These are phyloP conservation scores for Geococcyx californianus DNA, from an alignment of 2,113 vertebrate genomes.

Conservation along the genomic window DNA sequence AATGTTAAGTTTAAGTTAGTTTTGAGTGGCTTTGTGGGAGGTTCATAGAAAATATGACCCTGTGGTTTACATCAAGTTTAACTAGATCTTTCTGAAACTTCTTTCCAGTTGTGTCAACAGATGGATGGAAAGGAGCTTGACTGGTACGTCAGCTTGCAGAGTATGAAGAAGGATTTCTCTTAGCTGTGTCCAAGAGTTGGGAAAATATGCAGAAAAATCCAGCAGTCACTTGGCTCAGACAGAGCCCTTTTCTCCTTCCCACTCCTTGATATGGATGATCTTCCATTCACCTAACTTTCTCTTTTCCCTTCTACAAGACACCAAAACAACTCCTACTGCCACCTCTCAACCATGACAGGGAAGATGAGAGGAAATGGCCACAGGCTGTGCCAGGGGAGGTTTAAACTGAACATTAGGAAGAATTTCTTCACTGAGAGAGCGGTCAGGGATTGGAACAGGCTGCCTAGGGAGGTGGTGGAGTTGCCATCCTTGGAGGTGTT, in stretches of 20 bases:
- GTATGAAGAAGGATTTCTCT: not conserved
- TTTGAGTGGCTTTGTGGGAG: slow-evolving; percentile 16
- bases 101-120: not conserved
- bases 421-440: too few species aligned
- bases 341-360: not conserved
- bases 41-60: not conserved
- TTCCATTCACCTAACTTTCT: not conserved
- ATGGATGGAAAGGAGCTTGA: not conserved
- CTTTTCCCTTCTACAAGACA: not conserved
- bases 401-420: too few species aligned
- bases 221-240: not conserved
- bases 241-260: not conserved
- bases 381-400: too few species aligned
- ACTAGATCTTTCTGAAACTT: not conserved
- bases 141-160: not conserved
- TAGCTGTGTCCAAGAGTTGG: not conserved
- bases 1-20: not conserved
- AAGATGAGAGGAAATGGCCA: too few species aligned
- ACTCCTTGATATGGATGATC: not conserved
- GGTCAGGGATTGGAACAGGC: too few species aligned
- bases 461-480: too few species aligned
- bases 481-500: too few species aligned
- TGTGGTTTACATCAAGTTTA: not conserved
- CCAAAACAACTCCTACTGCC: not conserved
- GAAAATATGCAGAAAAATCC: not conserved